Conservation (phyloP, 2,888 invertebrate genomes). For the Herminia tarsipennalis region DNA sequence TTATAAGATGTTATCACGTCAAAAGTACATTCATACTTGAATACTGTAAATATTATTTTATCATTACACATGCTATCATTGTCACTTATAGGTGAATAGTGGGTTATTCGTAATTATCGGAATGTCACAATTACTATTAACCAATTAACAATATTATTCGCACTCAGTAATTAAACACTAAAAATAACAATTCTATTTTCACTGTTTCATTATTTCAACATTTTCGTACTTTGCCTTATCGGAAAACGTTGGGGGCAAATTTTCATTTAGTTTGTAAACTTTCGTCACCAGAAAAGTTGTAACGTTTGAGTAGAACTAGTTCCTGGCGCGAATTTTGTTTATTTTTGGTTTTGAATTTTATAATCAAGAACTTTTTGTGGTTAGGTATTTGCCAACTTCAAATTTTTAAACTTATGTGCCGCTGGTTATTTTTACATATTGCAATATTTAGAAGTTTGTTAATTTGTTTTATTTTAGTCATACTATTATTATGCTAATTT, state of each 20-base stretch:
- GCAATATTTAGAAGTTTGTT: conserved; percentile 38
- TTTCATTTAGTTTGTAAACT: conserved; percentile 29
- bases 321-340: conserved; percentile 20
- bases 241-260: conserved; percentile 32
- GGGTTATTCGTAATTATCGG: too few species aligned
- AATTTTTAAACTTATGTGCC: not conserved
- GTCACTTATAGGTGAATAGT: too few species aligned
- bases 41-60: too few species aligned
- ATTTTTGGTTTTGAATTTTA: conserved; percentile 31
- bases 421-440: conserved; percentile 2
- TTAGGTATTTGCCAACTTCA: conserved; percentile 6
- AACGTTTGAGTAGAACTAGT: conserved; percentile 26
- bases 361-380: conserved; percentile 30
- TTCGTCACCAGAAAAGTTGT: conserved; percentile 30
- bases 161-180: too few species aligned
- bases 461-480: too few species aligned
- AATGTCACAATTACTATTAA: too few species aligned
- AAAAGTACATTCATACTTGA: too few species aligned
- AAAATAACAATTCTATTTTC: too few species aligned
- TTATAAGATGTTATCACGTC: too few species aligned
- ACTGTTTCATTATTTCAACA: conserved; percentile 2
- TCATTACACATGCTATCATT: too few species aligned
- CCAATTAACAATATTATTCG: too few species aligned
- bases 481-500: too few species aligned
- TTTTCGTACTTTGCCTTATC: conserved; percentile 5